Evolutionary conservation across 1,140 invertebrate species (phyloP).

Genomic region (Cotesia typhae): DNA sequence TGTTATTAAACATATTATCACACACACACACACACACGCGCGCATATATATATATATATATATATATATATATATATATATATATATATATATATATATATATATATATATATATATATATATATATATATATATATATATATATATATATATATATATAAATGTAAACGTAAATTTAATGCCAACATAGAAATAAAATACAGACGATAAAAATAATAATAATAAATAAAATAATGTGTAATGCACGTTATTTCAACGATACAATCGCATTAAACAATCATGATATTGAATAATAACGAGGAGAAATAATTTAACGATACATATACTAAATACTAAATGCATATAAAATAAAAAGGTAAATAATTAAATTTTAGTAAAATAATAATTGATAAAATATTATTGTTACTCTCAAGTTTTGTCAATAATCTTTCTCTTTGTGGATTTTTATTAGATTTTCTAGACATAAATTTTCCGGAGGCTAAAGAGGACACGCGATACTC

Average conservation of each 20-base stretch:
- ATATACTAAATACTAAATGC: no score
- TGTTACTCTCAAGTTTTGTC: no score
- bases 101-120: no score
- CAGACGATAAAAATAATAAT: not conserved
- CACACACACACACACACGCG: no score
- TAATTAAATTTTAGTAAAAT: no score
- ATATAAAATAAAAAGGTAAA: no score
- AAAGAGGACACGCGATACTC: not conserved
- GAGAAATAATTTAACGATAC: not conserved
- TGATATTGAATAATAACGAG: not conserved
- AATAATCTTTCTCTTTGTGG: not conserved
- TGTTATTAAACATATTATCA: not conserved
- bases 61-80: no score
- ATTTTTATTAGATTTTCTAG: not conserved
- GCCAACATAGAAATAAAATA: slow-evolving; percentile 8
- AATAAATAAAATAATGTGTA: slow-evolving; percentile 4
- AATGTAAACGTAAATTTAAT: slow-evolving; percentile 1
- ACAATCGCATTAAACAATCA: not conserved
- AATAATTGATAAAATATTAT: no score
- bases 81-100: no score
- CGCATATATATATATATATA: no score
- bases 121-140: no score
- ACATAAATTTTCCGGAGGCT: not conserved
- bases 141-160: not conserved
- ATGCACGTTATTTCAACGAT: not conserved